A percentile compares a stretch with the other conserved stretches of the same genome.
These are phyloP conservation scores for Nasonovia ribisnigri DNA, from an alignment of 2,888 invertebrate genomes.

Conservation along the genomic window DNA sequence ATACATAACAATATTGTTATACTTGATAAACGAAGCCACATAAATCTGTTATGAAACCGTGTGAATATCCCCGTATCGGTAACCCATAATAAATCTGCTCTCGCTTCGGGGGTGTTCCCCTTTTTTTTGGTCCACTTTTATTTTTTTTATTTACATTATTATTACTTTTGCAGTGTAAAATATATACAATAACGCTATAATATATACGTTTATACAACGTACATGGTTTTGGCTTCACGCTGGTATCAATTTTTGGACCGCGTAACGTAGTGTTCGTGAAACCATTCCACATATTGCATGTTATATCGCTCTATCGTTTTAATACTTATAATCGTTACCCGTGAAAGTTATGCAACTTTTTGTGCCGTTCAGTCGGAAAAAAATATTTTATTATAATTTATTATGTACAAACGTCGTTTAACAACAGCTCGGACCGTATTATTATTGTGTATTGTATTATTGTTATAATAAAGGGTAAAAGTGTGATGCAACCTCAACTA, in stretches of 20 bases:
- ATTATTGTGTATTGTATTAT: background rate
- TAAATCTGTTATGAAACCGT: conserved; percentile 63
- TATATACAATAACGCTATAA: background rate
- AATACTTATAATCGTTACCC: too few species aligned
- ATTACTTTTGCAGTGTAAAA: background rate
- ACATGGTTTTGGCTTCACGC: conserved; percentile 40
- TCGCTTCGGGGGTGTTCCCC: conserved; percentile 51
- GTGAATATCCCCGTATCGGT: conserved; percentile 56
- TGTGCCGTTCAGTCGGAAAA: background rate
- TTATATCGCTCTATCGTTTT: background rate
- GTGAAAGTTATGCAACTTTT: conserved; percentile 6
- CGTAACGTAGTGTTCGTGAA: background rate
- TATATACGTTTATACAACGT: background rate
- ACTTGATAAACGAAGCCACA: conserved; percentile 27
- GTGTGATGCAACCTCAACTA: background rate
- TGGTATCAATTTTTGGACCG: conserved; percentile 48
- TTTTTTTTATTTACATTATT: conserved; percentile 40
- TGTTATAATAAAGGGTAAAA: background rate
- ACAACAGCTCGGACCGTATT: background rate
- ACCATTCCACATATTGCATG: background rate
- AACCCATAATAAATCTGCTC: conserved; percentile 58
- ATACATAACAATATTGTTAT: background rate
- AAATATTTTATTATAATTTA: background rate
- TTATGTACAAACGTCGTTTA: background rate
- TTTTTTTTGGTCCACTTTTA: background rate